Conservation (phyloP, 2,113 vertebrate species). For the Hemiprocne comata region DNA sequence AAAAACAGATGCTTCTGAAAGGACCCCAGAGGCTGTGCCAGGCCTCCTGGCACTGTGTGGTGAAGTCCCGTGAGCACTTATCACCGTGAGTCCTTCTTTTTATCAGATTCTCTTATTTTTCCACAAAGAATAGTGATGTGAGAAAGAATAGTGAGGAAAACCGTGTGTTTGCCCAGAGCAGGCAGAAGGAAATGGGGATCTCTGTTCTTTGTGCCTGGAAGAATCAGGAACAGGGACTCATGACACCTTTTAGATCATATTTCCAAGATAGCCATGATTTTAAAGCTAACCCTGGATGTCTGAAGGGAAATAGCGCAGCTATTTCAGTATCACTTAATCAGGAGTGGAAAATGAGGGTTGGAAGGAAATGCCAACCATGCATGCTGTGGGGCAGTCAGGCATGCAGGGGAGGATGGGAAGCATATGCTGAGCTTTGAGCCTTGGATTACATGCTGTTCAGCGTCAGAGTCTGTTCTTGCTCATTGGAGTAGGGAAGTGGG, state of each 20-base stretch:
- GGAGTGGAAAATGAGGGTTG: not conserved
- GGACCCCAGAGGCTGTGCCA: not conserved
- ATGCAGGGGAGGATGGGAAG: not conserved
- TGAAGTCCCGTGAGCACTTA: not conserved
- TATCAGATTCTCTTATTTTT: not conserved
- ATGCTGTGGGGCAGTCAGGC: not conserved
- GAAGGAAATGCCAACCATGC: not conserved
- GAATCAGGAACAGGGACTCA: not conserved
- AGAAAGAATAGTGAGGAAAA: not conserved
- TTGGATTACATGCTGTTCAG: not conserved
- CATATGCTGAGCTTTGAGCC: not conserved
- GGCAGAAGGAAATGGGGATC: not conserved
- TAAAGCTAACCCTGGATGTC: not conserved
- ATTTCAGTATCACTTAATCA: not conserved
- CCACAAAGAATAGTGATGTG: not conserved
- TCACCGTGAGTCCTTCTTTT: not conserved
- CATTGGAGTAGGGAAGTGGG: not conserved
- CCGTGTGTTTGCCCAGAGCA: not conserved
- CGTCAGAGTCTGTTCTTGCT: not conserved
- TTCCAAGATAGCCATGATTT: not conserved
- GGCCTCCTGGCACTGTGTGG: not conserved
- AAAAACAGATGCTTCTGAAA: not conserved
- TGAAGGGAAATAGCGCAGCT: not conserved
- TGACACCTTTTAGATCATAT: not conserved
- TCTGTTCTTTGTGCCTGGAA: not conserved